Conservation (phyloP, 2,113 vertebrate genomes). For the Girardinichthys multiradiatus region DNA sequence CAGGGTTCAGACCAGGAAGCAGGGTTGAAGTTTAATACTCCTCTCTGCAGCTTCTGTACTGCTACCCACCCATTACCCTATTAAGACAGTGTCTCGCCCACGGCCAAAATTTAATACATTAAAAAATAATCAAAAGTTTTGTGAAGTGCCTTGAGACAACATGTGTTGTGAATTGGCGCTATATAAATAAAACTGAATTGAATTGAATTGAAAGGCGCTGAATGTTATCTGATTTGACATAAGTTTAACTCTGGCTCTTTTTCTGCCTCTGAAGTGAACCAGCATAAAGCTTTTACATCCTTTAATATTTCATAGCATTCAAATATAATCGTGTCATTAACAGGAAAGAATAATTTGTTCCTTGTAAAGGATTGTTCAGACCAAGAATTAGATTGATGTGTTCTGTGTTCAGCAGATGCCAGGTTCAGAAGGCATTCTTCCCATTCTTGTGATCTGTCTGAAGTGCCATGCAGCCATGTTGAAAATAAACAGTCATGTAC, state of each 20-base stretch:
- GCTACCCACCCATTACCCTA: too few species aligned
- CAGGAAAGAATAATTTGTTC: not conserved
- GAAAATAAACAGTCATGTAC: constrained; percentile 30
- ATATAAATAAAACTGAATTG: too few species aligned
- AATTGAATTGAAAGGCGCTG: too few species aligned
- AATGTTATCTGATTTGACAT: not conserved
- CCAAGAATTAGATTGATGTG: constrained; percentile 10
- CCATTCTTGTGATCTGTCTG: constrained; percentile 30
- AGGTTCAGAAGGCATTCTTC: constrained; percentile 13
- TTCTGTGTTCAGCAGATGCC: not conserved
- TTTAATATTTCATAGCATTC: not conserved
- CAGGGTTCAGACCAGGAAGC: too few species aligned
- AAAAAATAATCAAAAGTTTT: not conserved
- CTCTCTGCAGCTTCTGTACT: too few species aligned
- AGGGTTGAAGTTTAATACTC: too few species aligned
- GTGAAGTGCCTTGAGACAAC: too few species aligned
- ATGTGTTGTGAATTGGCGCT: too few species aligned
- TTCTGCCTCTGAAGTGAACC: not conserved
- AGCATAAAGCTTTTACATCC: not conserved
- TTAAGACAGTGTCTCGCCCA: too few species aligned
- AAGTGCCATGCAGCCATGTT: constrained; percentile 23
- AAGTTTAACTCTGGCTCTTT: too few species aligned
- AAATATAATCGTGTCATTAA: not conserved
- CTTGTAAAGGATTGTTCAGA: not conserved
- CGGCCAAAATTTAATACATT: too few species aligned